Evolutionary conservation across 2,113 vertebrate species (phyloP).

Genomic region (Puntigrus tetrazona): DNA sequence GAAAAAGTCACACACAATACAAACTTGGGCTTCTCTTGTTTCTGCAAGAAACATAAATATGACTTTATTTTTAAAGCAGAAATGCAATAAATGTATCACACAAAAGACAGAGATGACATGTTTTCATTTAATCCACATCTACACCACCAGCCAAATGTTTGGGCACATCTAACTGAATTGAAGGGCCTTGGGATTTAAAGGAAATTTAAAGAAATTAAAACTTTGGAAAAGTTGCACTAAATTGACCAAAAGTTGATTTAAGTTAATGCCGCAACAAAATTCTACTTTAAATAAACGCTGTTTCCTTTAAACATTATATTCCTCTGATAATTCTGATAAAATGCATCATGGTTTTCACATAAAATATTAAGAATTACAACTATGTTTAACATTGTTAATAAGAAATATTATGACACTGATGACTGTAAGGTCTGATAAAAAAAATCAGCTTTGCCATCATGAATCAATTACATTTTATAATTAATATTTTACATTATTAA

Average conservation of each 20-base stretch:
- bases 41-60: slow-evolving; percentile 78
- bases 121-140: neutral
- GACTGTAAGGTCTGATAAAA: neutral
- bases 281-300: neutral
- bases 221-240: neutral
- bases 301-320: neutral
- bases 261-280: neutral
- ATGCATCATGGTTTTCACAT: neutral
- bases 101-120: slow-evolving; percentile 10
- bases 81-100: slow-evolving; percentile 6
- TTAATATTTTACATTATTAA: too few relatives aligned
- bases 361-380: neutral
- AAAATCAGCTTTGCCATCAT: neutral
- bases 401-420: neutral
- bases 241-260: neutral
- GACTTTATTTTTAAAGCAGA: slow-evolving; percentile 47
- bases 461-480: neutral
- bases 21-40: slow-evolving; percentile 99
- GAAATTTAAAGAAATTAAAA: neutral
- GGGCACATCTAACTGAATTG: neutral
- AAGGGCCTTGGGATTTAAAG: neutral
- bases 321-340: neutral
- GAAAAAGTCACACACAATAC: slow-evolving; percentile 97
- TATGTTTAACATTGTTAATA: neutral
- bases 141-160: slow-evolving; percentile 1